Evolutionary conservation across 2,888 invertebrate genomes (phyloP).

Genomic region (Rambutsinella grinnellia): DNA sequence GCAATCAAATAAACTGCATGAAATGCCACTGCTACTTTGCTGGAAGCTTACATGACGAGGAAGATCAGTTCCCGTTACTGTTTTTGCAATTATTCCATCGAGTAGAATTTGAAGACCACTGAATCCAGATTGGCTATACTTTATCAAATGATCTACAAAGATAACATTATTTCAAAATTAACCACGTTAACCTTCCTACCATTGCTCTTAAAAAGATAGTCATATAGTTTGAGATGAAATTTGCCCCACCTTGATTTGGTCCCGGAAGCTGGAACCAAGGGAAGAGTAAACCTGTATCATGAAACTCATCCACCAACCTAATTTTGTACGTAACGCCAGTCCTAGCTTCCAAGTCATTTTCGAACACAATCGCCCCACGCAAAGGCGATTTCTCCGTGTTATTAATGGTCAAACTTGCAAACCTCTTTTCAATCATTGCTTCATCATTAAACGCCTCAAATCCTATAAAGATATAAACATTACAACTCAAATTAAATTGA

Average conservation of each 20-base stretch:
- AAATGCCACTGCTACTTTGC: not conserved
- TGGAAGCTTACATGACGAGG: conserved; percentile 27
- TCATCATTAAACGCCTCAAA: conserved; percentile 59
- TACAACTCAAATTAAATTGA: conserved; percentile 3
- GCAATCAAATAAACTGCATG: not conserved
- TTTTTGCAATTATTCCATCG: conserved; percentile 61
- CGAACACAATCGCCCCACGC: conserved; percentile 62
- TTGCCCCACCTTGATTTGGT: conserved; percentile 46
- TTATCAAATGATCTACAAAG: conserved; percentile 25
- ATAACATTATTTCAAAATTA: not conserved
- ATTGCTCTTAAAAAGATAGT: no score
- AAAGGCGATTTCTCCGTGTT: conserved; percentile 24
- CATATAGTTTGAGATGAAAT: not conserved
- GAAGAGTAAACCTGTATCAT: conserved; percentile 53
- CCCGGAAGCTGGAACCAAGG: conserved; percentile 63
- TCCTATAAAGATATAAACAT: conserved; percentile 43
- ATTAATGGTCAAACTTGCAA: conserved; percentile 51
- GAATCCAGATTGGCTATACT: conserved; percentile 64
- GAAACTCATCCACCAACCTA: conserved; percentile 54
- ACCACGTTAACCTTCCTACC: no score
- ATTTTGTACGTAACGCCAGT: conserved; percentile 59
- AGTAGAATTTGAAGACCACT: conserved; percentile 62
- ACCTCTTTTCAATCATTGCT: conserved; percentile 58
- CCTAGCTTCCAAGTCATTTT: conserved; percentile 39
- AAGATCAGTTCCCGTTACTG: conserved; percentile 31